phyloP scores from a whole-genome alignment of 2,888 invertebrate genomes.

The Epirrhoe alternata region DNA sequence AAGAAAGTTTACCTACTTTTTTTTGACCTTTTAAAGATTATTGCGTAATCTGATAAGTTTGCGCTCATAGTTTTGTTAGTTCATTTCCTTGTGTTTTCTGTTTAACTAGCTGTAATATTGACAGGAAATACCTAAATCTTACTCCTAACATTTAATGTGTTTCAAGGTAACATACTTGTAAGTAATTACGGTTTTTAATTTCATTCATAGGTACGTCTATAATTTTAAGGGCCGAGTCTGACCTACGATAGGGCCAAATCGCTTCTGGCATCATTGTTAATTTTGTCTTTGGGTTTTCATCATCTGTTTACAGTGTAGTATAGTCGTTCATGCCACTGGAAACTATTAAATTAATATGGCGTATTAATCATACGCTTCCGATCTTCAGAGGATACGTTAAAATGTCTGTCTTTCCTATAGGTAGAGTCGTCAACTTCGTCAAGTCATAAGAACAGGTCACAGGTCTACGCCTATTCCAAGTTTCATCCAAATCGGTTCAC shows the following conservation, averaged over 20 bases:
- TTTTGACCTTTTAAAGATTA: slow-evolving; percentile 14
- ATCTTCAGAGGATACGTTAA: too few species aligned
- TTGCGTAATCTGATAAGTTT: slow-evolving; percentile 11
- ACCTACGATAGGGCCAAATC: slow-evolving; percentile 17
- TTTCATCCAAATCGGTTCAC: too few species aligned
- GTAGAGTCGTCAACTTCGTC: too few species aligned
- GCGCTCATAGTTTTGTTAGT: neutral
- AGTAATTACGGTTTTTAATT: slow-evolving; percentile 6
- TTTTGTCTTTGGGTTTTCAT: neutral
- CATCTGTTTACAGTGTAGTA: neutral
- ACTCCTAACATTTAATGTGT: neutral
- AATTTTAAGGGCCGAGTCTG: slow-evolving; percentile 21
- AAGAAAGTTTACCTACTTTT: neutral
- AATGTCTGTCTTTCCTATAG: too few species aligned
- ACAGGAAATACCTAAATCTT: slow-evolving; percentile 10
- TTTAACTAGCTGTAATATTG: slow-evolving; percentile 1
- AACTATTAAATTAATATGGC: too few species aligned
- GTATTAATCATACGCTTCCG: too few species aligned
- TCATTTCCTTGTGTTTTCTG: neutral
- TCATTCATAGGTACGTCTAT: slow-evolving; percentile 1
- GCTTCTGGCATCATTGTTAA: slow-evolving; percentile 1
- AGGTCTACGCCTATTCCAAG: too few species aligned
- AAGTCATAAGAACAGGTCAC: too few species aligned
- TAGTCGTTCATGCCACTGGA: neutral
- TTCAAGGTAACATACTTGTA: slow-evolving; percentile 24